phyloP scores from a whole-genome alignment of 2,797 vertebrate genomes.

The Lagorchestes hirsutus region DNA sequence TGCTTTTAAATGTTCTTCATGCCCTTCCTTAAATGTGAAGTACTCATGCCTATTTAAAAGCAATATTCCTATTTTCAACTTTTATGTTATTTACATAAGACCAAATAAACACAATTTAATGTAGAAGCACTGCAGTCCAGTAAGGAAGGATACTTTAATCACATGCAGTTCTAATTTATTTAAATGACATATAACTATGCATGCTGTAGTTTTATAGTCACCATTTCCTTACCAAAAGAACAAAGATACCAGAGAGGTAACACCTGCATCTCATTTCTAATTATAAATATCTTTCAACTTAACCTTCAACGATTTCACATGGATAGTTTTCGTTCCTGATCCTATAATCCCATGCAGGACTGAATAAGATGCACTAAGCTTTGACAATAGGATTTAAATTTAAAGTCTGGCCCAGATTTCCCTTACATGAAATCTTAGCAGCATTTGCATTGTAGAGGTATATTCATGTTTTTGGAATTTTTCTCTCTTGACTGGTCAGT shows the following conservation, averaged over 20 bases:
- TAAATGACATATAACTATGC: slow-evolving; percentile 8
- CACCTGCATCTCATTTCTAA: slow-evolving; percentile 14
- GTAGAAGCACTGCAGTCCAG: background rate
- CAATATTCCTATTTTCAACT: background rate
- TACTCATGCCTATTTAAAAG: background rate
- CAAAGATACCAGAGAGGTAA: slow-evolving; percentile 5
- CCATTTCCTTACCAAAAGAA: background rate
- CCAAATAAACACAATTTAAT: background rate
- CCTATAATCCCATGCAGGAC: slow-evolving; percentile 3
- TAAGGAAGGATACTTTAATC: background rate
- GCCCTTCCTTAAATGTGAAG: background rate
- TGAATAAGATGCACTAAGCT: slow-evolving; percentile 4
- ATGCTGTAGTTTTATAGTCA: slow-evolving; percentile 9
- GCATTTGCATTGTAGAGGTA: slow-evolving; percentile 4
- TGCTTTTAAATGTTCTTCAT: background rate
- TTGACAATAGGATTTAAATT: slow-evolving; percentile 37
- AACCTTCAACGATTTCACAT: slow-evolving; percentile 22
- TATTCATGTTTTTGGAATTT: slow-evolving; percentile 24
- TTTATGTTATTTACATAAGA: background rate
- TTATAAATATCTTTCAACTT: slow-evolving; percentile 30
- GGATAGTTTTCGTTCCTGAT: slow-evolving; percentile 51
- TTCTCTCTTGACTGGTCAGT: slow-evolving; percentile 19
- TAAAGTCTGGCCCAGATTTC: slow-evolving; percentile 29
- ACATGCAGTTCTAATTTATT: background rate
- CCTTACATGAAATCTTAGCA: slow-evolving; percentile 29